Evolutionary conservation across 2,888 invertebrate species (phyloP), one percentile per base, ranked within the genome.

Genomic region (Acanthosepion pharaonis): DNA sequence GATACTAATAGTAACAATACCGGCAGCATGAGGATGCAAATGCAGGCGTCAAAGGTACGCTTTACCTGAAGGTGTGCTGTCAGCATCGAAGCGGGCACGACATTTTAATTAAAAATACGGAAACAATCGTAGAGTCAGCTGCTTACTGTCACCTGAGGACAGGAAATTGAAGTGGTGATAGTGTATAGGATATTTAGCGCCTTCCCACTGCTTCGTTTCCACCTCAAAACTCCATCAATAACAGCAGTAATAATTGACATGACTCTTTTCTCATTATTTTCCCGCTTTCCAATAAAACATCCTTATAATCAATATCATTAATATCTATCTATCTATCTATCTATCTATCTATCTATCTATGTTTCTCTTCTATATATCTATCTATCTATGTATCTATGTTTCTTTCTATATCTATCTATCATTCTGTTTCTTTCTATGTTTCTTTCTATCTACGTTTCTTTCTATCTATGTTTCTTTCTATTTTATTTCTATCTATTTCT

Each of bases 91-190:
- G 15, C n/a, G 78, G n/a, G n/a, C n/a, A 18, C n/a, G 78, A 78
- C 78, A 78, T n/a, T 78, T 78, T 78, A 78, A 78, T 78, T 78
- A 78, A 78, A 78, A 78, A 78, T 78, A 33, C 33, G n/a, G n/a
- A n/a, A 78, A n/a, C 78, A 78, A 78, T 78, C 78, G n/a, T 78
- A n/a, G n/a, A 11, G 11, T 78, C n/a, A 78, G n/a, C 59, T 59
- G 59, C 59, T 59, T 59, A 59, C 59, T 59, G 59, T 59, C 59
- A 59, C n/a, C 78, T n/a, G n/a, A 33, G 78, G n/a, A 78, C 15
- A n/a, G n/a, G 78, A 78, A n/a, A n/a, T 78, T n/a, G 78, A 3
- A 33, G 15, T 15, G 78, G 15, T 59, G 59, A 18, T 55, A 20
- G 59, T 59, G 5, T 20, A 3, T 1, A 11, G n/a, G 78, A 33